A percentile compares a stretch with the other conserved stretches of the same genome.
These are phyloP conservation scores for Yponomeuta sedellus DNA, from an alignment of 2,888 invertebrate species.

Conservation along the genomic window DNA sequence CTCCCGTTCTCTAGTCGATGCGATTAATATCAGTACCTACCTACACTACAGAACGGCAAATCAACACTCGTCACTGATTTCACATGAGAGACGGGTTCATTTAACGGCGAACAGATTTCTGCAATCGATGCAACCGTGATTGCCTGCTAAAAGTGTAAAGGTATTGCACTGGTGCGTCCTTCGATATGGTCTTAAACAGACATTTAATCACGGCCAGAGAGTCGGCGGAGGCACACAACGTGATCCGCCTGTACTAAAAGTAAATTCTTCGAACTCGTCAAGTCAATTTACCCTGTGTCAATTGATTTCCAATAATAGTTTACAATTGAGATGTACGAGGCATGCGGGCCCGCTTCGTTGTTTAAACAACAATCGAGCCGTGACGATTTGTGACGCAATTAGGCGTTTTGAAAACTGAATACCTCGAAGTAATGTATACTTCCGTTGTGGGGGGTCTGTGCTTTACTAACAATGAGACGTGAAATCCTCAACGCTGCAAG, in stretches of 20 bases:
- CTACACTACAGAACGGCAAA: background rate
- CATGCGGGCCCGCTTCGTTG: conserved; percentile 66
- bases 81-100: background rate
- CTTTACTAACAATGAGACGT: conserved; percentile 29
- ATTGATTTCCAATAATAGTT: conserved; percentile 74
- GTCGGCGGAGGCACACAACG: background rate
- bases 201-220: conserved; percentile 6
- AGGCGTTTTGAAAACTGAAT: conserved; percentile 45
- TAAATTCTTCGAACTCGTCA: conserved; percentile 48
- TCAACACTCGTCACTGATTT: background rate
- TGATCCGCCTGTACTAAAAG: conserved; percentile 21
- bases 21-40: background rate
- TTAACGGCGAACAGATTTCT: background rate
- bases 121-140: conserved; percentile 5
- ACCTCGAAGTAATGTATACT: conserved; percentile 34
- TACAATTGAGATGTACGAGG: conserved; percentile 62
- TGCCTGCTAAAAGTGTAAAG: background rate
- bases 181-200: background rate
- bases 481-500: conserved; percentile 30
- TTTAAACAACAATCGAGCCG: conserved; percentile 60
- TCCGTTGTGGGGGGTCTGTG: conserved; percentile 40
- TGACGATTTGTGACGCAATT: conserved; percentile 47
- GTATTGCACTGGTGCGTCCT: background rate
- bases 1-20: conserved; percentile 27
- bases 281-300: conserved; percentile 56